Evolutionary conservation across 2,797 vertebrate genomes (phyloP).

Genomic region (Spinus olivaceus): DNA sequence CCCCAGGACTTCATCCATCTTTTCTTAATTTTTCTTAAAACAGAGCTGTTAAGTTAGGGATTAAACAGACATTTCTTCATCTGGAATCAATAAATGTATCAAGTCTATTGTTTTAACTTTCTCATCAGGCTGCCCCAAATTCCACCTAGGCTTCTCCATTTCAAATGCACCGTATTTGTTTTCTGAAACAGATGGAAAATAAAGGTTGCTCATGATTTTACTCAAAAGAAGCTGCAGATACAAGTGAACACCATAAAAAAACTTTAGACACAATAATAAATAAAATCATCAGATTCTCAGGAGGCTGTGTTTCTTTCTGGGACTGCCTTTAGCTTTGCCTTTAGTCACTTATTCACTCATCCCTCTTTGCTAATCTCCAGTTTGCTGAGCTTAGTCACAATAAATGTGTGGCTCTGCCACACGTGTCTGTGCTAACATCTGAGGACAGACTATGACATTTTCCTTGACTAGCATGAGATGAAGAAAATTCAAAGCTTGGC

Average conservation of each 20-base stretch:
- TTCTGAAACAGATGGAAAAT: not conserved
- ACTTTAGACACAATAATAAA: not conserved
- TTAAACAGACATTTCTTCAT: not conserved
- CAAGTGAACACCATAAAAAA: not conserved
- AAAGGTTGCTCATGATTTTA: not conserved
- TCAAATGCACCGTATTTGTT: not conserved
- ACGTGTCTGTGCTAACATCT: not conserved
- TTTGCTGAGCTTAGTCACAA: not conserved
- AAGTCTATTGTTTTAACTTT: not conserved
- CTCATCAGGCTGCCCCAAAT: not conserved
- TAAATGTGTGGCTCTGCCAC: not conserved
- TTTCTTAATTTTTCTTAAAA: not conserved
- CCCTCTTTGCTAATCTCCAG: not conserved
- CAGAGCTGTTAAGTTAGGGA: not conserved
- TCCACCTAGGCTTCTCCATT: not conserved
- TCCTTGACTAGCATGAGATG: not conserved
- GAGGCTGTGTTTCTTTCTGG: not conserved
- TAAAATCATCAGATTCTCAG: not conserved
- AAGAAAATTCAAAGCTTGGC: not conserved
- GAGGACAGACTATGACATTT: not conserved
- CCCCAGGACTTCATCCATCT: not conserved
- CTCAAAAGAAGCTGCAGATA: not conserved
- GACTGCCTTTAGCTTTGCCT: not conserved
- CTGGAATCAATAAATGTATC: not conserved
- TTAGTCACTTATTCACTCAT: not conserved